Conservation (phyloP, 2,888 invertebrate genomes). For the Heliconius ismenius region DNA sequence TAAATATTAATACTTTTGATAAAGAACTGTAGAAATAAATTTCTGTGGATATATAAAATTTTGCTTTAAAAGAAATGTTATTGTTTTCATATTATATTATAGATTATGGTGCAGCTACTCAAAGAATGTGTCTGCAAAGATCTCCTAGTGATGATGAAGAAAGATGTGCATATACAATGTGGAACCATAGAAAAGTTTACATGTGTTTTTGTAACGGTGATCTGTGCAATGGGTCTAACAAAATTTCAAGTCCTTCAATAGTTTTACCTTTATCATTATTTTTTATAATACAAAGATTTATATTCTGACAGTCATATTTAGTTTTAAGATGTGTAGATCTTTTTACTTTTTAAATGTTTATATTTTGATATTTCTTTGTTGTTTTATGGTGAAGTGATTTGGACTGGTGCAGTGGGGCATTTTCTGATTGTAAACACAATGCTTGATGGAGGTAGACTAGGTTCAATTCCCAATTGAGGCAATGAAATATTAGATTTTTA, state of each 20-base stretch:
- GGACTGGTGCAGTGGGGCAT: not conserved
- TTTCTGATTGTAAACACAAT: not conserved
- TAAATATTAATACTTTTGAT: too few relatives aligned
- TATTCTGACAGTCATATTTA: slow-evolving; percentile 12
- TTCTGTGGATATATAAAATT: too few relatives aligned
- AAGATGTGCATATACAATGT: slow-evolving; percentile 92
- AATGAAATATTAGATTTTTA: not conserved
- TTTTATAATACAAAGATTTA: slow-evolving; percentile 50
- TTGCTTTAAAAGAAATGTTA: too few relatives aligned
- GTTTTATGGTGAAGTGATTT: not conserved
- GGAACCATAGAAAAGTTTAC: slow-evolving; percentile 90
- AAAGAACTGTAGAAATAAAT: too few relatives aligned
- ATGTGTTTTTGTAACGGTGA: slow-evolving; percentile 97
- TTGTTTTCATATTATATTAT: slow-evolving; percentile 43
- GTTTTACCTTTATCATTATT: slow-evolving; percentile 51
- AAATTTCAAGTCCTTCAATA: slow-evolving; percentile 48
- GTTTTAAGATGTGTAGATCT: not conserved
- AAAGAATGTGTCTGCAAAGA: slow-evolving; percentile 92
- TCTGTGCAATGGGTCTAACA: slow-evolving; percentile 86
- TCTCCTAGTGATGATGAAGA: slow-evolving; percentile 94
- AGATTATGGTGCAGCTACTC: slow-evolving; percentile 94
- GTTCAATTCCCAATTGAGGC: not conserved
- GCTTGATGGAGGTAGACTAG: not conserved
- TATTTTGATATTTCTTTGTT: not conserved
- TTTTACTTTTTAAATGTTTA: not conserved